A percentile compares a stretch with the other conserved stretches of the same genome.
Conservation (phyloP, 2,113 vertebrate genomes). For the Erinaceus europaeus region DNA sequence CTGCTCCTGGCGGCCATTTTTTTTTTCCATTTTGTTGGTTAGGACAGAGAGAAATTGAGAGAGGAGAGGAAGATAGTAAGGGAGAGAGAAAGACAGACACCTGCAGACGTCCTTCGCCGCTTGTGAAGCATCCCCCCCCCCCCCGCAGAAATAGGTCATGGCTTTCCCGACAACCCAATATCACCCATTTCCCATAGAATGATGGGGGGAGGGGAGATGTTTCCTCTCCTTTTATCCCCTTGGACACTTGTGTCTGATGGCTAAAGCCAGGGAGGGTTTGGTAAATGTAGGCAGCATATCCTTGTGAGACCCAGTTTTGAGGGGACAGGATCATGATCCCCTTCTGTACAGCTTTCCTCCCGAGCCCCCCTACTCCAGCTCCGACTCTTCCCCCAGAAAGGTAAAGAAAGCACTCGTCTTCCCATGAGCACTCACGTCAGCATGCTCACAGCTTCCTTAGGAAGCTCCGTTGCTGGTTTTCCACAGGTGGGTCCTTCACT, state of each 20-base stretch:
- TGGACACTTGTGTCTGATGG: too few species aligned
- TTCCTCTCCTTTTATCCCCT: not conserved
- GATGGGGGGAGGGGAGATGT: too few species aligned
- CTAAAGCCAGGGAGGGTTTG: not conserved
- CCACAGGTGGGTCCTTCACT: not conserved
- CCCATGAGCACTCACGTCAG: not conserved
- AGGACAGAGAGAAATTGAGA: too few species aligned
- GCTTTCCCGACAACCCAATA: too few species aligned
- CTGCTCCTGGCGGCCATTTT: too few species aligned
- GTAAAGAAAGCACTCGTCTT: not conserved
- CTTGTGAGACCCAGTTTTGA: not conserved
- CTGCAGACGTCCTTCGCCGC: too few species aligned
- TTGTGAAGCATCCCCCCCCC: too few species aligned
- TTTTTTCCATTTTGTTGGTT: too few species aligned
- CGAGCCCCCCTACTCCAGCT: not conserved
- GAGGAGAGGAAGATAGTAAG: too few species aligned
- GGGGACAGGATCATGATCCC: not conserved
- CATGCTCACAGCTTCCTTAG: not conserved
- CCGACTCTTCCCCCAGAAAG: not conserved
- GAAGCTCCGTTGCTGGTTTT: not conserved
- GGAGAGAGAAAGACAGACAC: too few species aligned
- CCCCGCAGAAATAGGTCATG: too few species aligned
- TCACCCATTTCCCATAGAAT: too few species aligned
- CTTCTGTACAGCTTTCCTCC: not conserved
- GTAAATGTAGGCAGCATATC: rapidly evolving